A percentile compares a stretch with the other conserved stretches of the same genome.
Conservation (phyloP, 2,888 invertebrate species). For the Phaedon cochleariae region DNA sequence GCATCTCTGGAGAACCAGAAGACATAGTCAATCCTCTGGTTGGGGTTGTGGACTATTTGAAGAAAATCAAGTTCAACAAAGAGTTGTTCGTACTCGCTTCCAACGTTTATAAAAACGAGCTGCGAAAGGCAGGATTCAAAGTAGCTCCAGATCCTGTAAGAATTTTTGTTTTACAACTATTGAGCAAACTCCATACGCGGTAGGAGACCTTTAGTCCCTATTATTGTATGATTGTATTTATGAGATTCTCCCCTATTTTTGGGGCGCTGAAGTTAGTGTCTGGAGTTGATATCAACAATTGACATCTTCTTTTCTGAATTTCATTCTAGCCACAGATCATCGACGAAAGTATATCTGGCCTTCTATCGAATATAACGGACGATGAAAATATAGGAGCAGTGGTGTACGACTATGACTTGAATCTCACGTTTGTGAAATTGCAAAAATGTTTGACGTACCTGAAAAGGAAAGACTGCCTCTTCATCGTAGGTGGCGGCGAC, state of each 20-base stretch:
- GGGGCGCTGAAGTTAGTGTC: too few species aligned
- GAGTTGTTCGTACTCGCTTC: slow-evolving; percentile 64
- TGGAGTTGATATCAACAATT: too few species aligned
- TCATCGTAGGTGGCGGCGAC: slow-evolving; percentile 65
- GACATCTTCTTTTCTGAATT: background rate
- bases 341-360: slow-evolving; percentile 7
- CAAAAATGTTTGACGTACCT: slow-evolving; percentile 65
- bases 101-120: slow-evolving; percentile 55
- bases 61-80: slow-evolving; percentile 64
- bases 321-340: slow-evolving; percentile 21
- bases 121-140: slow-evolving; percentile 61
- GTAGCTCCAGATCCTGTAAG: slow-evolving; percentile 29
- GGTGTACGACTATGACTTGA: slow-evolving; percentile 65
- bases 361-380: slow-evolving; percentile 50
- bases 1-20: slow-evolving; percentile 50
- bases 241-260: too few species aligned
- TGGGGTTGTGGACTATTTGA: slow-evolving; percentile 66
- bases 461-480: slow-evolving; percentile 64
- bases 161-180: slow-evolving; percentile 9
- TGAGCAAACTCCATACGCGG: too few species aligned
- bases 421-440: slow-evolving; percentile 64
- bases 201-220: too few species aligned
- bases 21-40: slow-evolving; percentile 64
- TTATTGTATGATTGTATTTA: too few species aligned
- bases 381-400: slow-evolving; percentile 67